These are phyloP conservation scores for Megastigmus dorsalis DNA, from an alignment of 2,888 invertebrate species.

Conservation along the genomic window DNA sequence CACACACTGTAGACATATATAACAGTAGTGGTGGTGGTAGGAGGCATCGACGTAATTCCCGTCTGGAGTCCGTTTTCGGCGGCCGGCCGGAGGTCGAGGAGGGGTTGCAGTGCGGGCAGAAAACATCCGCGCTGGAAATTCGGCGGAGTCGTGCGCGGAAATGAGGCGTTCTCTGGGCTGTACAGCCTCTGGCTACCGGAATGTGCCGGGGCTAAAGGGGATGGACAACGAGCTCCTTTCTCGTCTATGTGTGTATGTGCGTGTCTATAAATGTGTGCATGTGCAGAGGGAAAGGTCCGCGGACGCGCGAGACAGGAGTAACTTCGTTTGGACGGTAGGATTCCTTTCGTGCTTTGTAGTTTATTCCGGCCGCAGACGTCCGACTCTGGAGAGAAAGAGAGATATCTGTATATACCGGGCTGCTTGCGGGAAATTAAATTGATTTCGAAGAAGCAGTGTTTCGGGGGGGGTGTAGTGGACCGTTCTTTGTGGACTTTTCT, in stretches of 20 bases:
- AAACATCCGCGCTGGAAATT: slow-evolving; percentile 40
- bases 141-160: slow-evolving; percentile 38
- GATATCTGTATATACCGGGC: too few species aligned
- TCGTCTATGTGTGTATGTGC: too few species aligned
- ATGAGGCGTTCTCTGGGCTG: slow-evolving; percentile 36
- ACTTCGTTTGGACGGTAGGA: slow-evolving; percentile 42
- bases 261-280: too few species aligned
- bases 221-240: neutral
- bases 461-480: neutral
- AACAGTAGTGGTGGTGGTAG: too few species aligned
- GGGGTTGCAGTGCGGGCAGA: too few species aligned
- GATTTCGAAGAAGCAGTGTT: slow-evolving; percentile 9
- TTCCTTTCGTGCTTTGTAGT: slow-evolving; percentile 44
- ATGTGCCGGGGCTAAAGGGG: neutral
- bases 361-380: slow-evolving; percentile 40
- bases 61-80: too few species aligned
- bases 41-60: slow-evolving; percentile 27
- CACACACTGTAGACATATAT: too few species aligned
- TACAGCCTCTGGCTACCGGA: neutral
- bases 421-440: slow-evolving; percentile 24
- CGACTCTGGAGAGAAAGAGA: too few species aligned
- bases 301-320: neutral
- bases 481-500: neutral
- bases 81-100: neutral
- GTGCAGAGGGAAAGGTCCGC: neutral